These are phyloP conservation scores for Alligator mississippiensis DNA, from an alignment of 2,113 vertebrate genomes.

Conservation along the genomic window DNA sequence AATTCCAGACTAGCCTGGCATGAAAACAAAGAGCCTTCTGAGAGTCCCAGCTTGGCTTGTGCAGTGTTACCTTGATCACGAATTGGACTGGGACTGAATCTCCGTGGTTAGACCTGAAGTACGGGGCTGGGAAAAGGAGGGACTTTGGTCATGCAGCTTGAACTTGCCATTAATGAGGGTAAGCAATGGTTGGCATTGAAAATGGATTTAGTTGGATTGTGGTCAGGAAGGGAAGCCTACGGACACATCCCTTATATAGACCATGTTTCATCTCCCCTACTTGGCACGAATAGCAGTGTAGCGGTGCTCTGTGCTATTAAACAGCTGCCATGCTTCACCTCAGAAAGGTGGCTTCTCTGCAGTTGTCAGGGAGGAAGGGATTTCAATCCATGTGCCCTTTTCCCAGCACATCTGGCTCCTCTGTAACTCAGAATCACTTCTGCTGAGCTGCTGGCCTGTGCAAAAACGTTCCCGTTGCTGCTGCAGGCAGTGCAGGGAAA, in stretches of 20 bases:
- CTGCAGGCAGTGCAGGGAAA: background rate
- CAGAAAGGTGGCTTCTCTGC: background rate
- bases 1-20: background rate
- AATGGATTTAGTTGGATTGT: background rate
- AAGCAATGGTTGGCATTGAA: background rate
- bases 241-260: background rate
- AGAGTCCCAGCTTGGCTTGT: background rate
- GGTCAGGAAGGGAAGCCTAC: background rate
- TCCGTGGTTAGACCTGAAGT: background rate
- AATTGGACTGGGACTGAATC: background rate
- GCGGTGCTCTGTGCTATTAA: background rate
- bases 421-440: background rate
- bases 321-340: background rate
- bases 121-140: background rate
- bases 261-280: too few species aligned
- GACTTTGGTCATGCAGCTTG: background rate
- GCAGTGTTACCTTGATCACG: background rate
- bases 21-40: background rate
- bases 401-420: background rate
- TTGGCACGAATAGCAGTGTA: too few species aligned
- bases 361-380: background rate
- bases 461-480: background rate
- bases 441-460: background rate
- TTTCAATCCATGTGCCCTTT: background rate
- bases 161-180: background rate